phyloP scores from a whole-genome alignment of 2,888 invertebrate species.

The Archips crataeganus region DNA sequence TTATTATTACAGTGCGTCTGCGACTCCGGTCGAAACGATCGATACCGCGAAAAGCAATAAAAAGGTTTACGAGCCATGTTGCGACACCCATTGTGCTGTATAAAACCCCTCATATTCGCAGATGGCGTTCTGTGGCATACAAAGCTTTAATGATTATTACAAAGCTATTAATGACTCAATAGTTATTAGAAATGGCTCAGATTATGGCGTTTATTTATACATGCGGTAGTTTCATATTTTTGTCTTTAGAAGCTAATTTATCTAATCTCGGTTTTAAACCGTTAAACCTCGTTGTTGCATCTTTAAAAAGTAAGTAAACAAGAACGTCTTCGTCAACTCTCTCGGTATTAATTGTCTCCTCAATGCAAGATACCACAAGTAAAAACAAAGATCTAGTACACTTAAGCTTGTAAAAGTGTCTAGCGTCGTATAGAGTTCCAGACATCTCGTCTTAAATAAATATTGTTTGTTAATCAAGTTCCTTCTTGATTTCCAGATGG shows the following conservation, averaged over 20 bases:
- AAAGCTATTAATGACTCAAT: slow-evolving; percentile 16
- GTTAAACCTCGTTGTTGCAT: not conserved
- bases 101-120: slow-evolving; percentile 47
- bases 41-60: slow-evolving; percentile 69
- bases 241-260: not conserved
- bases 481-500: slow-evolving; percentile 82
- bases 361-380: too few relatives aligned
- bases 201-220: not conserved
- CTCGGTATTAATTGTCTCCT: too few relatives aligned
- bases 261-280: not conserved
- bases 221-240: not conserved
- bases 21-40: slow-evolving; percentile 53
- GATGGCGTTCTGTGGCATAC: slow-evolving; percentile 45
- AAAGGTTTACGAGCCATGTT: slow-evolving; percentile 65
- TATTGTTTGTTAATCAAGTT: not conserved
- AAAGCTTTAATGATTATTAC: slow-evolving; percentile 33
- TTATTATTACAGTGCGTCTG: slow-evolving; percentile 1
- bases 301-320: not conserved
- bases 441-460: too few relatives aligned
- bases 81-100: slow-evolving; percentile 57
- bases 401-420: too few relatives aligned
- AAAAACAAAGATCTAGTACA: too few relatives aligned
- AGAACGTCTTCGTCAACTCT: too few relatives aligned
- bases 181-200: not conserved
- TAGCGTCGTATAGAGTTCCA: too few relatives aligned